These are phyloP conservation scores for Melanitta fusca DNA, from an alignment of 2,797 vertebrate genomes.

Conservation along the genomic window DNA sequence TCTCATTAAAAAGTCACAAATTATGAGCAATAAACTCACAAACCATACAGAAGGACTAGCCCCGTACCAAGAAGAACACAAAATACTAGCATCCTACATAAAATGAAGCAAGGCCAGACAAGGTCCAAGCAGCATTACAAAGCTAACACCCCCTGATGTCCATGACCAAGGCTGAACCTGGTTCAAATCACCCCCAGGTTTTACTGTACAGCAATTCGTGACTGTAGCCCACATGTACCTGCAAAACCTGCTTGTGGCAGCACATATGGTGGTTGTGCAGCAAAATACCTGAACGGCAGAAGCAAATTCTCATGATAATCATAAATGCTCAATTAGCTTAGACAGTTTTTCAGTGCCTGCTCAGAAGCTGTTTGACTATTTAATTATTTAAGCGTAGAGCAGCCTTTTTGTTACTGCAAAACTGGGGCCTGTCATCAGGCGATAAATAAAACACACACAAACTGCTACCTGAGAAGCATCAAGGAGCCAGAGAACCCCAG, in stretches of 20 bases:
- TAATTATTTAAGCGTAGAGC: not conserved
- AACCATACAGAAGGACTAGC: conserved; percentile 42
- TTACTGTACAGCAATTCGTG: not conserved
- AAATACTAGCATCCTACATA: conserved; percentile 36
- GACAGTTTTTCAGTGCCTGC: not conserved
- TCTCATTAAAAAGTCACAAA: not conserved
- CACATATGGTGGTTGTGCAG: not conserved
- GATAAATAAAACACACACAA: not conserved
- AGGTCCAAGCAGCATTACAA: conserved; percentile 36
- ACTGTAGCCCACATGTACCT: not conserved
- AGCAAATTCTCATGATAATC: not conserved
- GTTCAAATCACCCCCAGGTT: not conserved
- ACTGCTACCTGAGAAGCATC: not conserved
- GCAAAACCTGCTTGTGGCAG: not conserved
- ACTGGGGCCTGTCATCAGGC: not conserved
- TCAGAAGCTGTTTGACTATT: not conserved
- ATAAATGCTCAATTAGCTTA: not conserved
- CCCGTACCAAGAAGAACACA: conserved; percentile 57
- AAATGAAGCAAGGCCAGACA: conserved; percentile 63
- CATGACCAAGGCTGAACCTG: not conserved
- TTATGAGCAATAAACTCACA: not conserved
- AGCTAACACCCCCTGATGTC: conserved; percentile 9
- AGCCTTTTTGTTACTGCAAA: not conserved
- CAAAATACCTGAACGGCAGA: not conserved
- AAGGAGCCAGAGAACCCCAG: not conserved